Evolutionary conservation across 2,888 invertebrate genomes (phyloP).

Genomic region (Macrosoma leucophasiata): DNA sequence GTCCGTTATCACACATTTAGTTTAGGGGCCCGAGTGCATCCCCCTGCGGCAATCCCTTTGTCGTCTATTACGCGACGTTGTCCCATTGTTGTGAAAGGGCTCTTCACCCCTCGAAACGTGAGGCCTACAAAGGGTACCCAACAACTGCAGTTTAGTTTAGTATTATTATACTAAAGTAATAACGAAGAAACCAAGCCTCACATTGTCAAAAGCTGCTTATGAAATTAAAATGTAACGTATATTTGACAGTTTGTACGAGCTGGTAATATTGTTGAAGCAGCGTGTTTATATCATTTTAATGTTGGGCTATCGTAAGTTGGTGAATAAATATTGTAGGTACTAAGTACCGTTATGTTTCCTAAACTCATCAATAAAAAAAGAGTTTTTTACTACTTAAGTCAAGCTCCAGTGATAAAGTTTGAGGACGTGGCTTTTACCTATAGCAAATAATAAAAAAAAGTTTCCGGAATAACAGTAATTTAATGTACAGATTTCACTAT

Average conservation of each 20-base stretch:
- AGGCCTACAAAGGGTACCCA: constrained; percentile 61
- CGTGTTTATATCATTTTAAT: not conserved
- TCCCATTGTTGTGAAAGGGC: constrained; percentile 44
- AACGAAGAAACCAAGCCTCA: constrained; percentile 38
- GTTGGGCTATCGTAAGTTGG: too few species aligned
- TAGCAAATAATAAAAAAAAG: too few species aligned
- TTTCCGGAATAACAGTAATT: too few species aligned
- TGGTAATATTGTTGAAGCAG: constrained; percentile 34
- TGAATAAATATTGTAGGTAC: too few species aligned
- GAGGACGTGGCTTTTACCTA: too few species aligned
- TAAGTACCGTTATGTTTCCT: too few species aligned
- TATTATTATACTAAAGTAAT: constrained; percentile 41
- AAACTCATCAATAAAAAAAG: too few species aligned
- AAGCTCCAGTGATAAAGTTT: too few species aligned
- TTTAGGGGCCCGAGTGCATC: constrained; percentile 36
- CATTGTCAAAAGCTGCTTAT: constrained; percentile 32
- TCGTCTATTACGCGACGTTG: constrained; percentile 29
- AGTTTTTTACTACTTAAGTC: too few species aligned
- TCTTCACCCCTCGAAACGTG: constrained; percentile 51
- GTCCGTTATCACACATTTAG: constrained; percentile 35
- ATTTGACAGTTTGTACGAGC: constrained; percentile 40
- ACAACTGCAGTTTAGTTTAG: too few species aligned
- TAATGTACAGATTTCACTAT: too few species aligned
- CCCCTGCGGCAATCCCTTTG: constrained; percentile 34
- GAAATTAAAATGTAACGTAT: constrained; percentile 47